Conservation (phyloP, 23 tunicate species). For the Trididemnum clinides region DNA sequence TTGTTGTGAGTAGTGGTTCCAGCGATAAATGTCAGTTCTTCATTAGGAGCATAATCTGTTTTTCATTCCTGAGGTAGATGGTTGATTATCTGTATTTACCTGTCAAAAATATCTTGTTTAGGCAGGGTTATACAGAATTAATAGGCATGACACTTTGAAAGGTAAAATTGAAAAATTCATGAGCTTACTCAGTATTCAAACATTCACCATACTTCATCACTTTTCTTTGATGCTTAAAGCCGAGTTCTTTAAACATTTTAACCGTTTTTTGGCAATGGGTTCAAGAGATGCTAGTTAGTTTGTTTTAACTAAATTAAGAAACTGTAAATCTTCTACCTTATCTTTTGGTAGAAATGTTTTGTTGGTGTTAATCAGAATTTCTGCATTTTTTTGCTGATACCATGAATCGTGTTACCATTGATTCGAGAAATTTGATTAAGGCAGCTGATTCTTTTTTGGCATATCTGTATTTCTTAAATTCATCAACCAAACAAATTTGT, state of each 20-base stretch:
- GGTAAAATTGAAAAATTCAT: not conserved
- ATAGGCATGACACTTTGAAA: not conserved
- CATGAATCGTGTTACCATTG: constrained; percentile 5
- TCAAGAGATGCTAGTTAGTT: constrained; percentile 26
- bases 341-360: constrained; percentile 20
- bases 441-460: constrained; percentile 21
- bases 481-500: too few relatives aligned
- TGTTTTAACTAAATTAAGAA: not conserved
- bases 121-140: not conserved
- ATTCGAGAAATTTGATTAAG: not conserved
- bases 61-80: not conserved
- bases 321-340: not conserved
- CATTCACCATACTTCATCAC: not conserved
- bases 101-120: too few relatives aligned
- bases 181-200: not conserved
- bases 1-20: not conserved
- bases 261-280: constrained; percentile 1
- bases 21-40: too few relatives aligned
- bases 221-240: constrained; percentile 2
- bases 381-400: constrained; percentile 12
- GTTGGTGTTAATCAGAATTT: not conserved
- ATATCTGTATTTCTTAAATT: not conserved
- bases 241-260: not conserved
- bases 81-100: constrained; percentile 2
- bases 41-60: too few relatives aligned